Evolutionary conservation across 1,140 invertebrate genomes (phyloP), one percentile per base, ranked within the genome.

Genomic region (Lanistes nyassanus): DNA sequence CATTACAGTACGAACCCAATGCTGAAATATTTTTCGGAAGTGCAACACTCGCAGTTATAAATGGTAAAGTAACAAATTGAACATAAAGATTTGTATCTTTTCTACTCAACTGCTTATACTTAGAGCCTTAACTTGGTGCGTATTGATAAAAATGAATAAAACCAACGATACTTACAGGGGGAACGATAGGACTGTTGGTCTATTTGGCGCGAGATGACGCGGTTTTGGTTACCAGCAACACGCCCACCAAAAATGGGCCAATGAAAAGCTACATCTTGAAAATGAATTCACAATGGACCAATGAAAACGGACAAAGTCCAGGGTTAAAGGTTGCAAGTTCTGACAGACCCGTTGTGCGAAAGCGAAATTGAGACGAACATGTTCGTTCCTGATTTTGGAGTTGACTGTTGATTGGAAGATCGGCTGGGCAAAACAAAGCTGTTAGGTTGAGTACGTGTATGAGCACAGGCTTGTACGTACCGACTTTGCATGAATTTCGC

Each of bases 141-240:
- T 26, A 42, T 31, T 53, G 29, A 51, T 26, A 70, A 47, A 62
- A 69, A 34, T 36, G 2, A 55, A 56, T 21, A 19, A 21, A 29
- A 37, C 3, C n/a, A 47, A 70, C 42, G 23, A 60, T 68, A 68
- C 74, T 72, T 42, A 72, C 70, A 62, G 31, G 56, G 60, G 55
- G 34, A 31, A 60, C 60, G 70, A 56, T 60, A 72, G 58, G 55
- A 72, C 21, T 42, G 51, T 56, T 53, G 56, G 42, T 80, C 74
- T 79, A 82, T 85, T 85, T 85, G 82, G 82, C 84, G 84, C 84
- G 84, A 81, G 79, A 85, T 84, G 78, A 79, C 81, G 80, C 74
- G 76, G 66, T 73, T 72, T 79, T 72, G 62, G 76, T 70, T 73
- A 77, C 69, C 65, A 64, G 42, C 70, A 62, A 62, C 72, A 75